A percentile compares a stretch with the other conserved stretches of the same genome.
Evolutionary conservation across 2,113 vertebrate species (phyloP).

Genomic region (Coreoperca whiteheadi): DNA sequence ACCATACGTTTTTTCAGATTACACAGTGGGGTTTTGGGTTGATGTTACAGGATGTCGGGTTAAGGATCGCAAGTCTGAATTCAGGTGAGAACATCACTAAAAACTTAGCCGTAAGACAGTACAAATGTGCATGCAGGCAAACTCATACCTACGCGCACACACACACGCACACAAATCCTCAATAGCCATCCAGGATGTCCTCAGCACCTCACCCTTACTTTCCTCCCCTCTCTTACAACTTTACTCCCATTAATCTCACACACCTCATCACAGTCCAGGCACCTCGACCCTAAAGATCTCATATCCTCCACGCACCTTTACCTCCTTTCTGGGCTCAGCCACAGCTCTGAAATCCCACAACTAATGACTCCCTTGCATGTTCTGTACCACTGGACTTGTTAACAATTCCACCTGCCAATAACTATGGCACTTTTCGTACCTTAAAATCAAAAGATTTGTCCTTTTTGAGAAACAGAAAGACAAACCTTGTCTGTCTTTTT

Average conservation of each 20-base stretch:
- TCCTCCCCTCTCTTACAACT: slow-evolving; percentile 48
- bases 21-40: slow-evolving; percentile 2
- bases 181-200: slow-evolving; percentile 49
- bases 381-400: slow-evolving; percentile 27
- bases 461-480: neutral
- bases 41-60: slow-evolving; percentile 14
- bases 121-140: neutral
- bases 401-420: slow-evolving; percentile 34
- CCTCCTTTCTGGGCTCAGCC: slow-evolving; percentile 63
- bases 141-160: slow-evolving; percentile 11
- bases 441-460: neutral
- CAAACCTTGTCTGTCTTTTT: neutral
- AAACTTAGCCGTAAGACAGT: neutral
- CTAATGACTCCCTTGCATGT: slow-evolving; percentile 61
- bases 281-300: slow-evolving; percentile 75
- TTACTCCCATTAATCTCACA: slow-evolving; percentile 71
- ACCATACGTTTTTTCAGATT: slow-evolving; percentile 27
- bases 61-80: slow-evolving; percentile 32
- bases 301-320: slow-evolving; percentile 78
- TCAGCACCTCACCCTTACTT: slow-evolving; percentile 61
- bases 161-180: slow-evolving; percentile 22
- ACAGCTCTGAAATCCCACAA: slow-evolving; percentile 54
- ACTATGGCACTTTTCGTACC: neutral
- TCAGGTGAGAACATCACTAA: slow-evolving; percentile 34
- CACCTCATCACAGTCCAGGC: slow-evolving; percentile 77